Conservation (phyloP, 2,888 invertebrate genomes). For the Graphium colonna region DNA sequence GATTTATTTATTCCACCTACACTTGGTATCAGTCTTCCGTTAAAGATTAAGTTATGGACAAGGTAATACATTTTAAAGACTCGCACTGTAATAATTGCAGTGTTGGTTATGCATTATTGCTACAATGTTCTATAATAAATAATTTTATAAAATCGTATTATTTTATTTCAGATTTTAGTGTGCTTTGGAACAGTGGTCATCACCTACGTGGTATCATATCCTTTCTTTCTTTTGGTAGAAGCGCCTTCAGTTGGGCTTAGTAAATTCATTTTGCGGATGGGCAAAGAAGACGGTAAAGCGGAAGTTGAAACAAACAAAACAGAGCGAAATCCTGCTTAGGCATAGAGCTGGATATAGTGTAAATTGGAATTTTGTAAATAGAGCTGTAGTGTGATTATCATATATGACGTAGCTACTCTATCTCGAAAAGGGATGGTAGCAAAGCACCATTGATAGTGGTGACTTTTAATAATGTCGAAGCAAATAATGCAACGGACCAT, state of each 20-base stretch:
- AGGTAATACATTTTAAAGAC: no score
- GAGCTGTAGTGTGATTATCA: background rate
- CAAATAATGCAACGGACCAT: background rate
- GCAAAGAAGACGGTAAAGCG: background rate
- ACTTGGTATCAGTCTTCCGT: no score
- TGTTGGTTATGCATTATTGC: no score
- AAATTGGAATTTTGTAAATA: background rate
- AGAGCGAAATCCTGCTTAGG: constrained; percentile 3
- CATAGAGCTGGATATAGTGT: background rate
- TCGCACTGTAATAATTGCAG: no score
- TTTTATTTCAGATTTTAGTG: constrained; percentile 37
- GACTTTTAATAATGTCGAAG: background rate
- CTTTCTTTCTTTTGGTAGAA: constrained; percentile 46
- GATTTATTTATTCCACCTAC: no score
- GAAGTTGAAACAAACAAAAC: constrained; percentile 4
- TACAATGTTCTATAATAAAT: no score
- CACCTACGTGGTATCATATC: constrained; percentile 38
- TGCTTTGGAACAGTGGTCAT: constrained; percentile 41
- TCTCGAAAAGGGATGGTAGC: background rate
- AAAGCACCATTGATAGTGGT: background rate
- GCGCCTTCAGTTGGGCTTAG: constrained; percentile 37
- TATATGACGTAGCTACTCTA: background rate
- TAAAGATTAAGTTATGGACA: no score
- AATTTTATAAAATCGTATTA: no score
- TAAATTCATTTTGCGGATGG: background rate